Conservation (phyloP, 2,113 vertebrate species). For the Trogon surrucura region DNA sequence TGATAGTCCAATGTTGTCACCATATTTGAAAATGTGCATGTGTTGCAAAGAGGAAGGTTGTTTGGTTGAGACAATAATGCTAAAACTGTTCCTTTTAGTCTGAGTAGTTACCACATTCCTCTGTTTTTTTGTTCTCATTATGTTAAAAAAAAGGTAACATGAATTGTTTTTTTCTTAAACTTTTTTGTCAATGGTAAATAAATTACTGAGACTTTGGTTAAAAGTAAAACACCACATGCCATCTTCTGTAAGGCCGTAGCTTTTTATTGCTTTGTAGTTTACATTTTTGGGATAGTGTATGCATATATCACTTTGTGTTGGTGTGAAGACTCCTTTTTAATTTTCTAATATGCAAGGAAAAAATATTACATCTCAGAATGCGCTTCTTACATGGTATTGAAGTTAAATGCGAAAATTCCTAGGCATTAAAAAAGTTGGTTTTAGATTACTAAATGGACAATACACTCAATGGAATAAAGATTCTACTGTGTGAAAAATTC, state of each 20-base stretch:
- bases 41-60: neutral
- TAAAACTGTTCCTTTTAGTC: neutral
- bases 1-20: neutral
- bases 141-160: neutral
- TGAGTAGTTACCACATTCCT: neutral
- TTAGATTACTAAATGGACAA: neutral
- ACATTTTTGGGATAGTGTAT: neutral
- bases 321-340: neutral
- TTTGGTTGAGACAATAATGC: neutral
- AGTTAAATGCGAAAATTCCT: neutral
- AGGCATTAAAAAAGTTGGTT: neutral
- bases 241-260: neutral
- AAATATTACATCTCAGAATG: neutral
- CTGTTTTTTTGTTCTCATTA: neutral
- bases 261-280: neutral
- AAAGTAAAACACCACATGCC: neutral
- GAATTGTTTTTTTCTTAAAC: neutral
- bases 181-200: neutral
- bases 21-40: neutral
- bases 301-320: neutral
- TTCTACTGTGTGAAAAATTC: neutral
- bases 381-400: neutral
- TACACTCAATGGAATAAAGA: neutral
- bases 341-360: neutral
- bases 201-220: neutral